These are phyloP conservation scores for Aramus guarauna DNA, from an alignment of 2,113 vertebrate genomes.

Conservation along the genomic window DNA sequence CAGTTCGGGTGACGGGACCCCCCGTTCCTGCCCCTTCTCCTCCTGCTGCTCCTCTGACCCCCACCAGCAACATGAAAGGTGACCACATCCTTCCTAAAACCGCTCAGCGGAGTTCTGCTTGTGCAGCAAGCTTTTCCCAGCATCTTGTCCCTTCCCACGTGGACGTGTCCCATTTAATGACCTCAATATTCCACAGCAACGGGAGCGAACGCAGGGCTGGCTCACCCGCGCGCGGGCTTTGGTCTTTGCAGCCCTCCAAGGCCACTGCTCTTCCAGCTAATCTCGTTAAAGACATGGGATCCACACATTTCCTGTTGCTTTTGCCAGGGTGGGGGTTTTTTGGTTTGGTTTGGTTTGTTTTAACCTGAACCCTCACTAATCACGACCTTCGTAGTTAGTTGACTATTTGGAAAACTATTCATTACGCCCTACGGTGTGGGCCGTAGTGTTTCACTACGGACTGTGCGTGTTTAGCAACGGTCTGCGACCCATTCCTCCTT, in stretches of 20 bases:
- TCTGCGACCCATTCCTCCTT: neutral
- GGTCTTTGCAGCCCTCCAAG: neutral
- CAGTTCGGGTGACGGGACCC: neutral
- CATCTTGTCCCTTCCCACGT: neutral
- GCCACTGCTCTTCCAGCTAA: slow-evolving; percentile 18
- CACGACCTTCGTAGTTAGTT: neutral
- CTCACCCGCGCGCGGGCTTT: neutral
- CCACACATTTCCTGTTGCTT: neutral
- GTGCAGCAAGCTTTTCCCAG: neutral
- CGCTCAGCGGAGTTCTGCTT: neutral
- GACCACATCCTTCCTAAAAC: neutral
- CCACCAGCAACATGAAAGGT: neutral
- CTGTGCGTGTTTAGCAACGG: fast-evolving
- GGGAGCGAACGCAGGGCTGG: neutral
- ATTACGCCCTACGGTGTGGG: neutral
- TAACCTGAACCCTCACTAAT: slow-evolving; percentile 48
- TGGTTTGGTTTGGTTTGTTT: slow-evolving; percentile 9
- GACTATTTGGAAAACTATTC: neutral
- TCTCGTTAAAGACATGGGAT: neutral
- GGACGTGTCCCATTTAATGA: neutral
- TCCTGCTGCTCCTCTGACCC: neutral
- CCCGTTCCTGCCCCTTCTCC: neutral
- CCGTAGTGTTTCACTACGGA: neutral
- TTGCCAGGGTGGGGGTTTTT: neutral
- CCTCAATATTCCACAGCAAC: neutral